phyloP scores from a whole-genome alignment of 2,113 vertebrate species.

The Alaudala cheleensis region DNA sequence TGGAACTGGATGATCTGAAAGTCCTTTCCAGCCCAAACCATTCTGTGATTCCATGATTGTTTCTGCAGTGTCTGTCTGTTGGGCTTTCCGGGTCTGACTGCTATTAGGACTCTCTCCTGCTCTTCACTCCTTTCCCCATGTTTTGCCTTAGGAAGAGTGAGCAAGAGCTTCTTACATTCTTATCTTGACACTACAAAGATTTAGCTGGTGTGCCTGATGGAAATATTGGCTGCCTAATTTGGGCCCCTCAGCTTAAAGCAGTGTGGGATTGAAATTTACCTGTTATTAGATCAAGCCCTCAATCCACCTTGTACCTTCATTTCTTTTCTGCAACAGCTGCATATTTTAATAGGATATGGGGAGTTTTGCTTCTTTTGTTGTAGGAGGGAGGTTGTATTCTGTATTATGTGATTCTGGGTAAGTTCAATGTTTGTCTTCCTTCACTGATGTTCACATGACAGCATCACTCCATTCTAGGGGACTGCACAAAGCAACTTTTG shows the following conservation, averaged over 20 bases:
- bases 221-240: neutral
- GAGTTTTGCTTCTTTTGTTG: neutral
- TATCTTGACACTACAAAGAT: neutral
- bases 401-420: neutral
- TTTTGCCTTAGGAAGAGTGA: neutral
- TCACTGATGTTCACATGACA: neutral
- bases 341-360: neutral
- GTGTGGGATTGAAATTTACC: neutral
- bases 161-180: neutral
- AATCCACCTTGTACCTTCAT: neutral
- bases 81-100: neutral
- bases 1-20: neutral
- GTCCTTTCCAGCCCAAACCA: neutral
- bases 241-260: neutral
- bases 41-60: neutral
- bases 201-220: neutral
- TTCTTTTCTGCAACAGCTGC: neutral
- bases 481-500: neutral
- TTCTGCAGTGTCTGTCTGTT: neutral
- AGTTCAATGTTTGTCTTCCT: neutral
- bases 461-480: neutral
- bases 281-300: neutral
- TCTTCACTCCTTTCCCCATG: neutral
- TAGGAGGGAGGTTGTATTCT: neutral
- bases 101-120: neutral